A percentile compares a stretch with the other conserved stretches of the same genome.
These are phyloP conservation scores for Akabosia matsudoensis DNA, from an alignment of 1,140 invertebrate species.

Conservation along the genomic window DNA sequence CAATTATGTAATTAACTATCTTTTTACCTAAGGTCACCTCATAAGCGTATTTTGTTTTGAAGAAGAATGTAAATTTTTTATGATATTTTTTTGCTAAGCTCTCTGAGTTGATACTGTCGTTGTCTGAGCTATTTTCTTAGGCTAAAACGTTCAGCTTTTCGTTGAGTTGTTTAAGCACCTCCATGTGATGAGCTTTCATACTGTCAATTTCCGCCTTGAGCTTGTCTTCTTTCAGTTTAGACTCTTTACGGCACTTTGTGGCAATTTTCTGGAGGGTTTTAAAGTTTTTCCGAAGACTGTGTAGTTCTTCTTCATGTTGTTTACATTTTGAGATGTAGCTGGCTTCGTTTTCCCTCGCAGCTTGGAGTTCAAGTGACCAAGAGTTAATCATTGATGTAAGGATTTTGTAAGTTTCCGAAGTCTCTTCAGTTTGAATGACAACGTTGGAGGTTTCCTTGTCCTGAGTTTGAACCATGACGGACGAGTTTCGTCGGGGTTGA, in stretches of 20 bases:
- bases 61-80: too few relatives aligned
- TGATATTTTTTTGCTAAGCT: too few relatives aligned
- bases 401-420: slow-evolving; percentile 37
- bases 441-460: slow-evolving; percentile 27
- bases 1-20: too few relatives aligned
- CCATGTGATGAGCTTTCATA: slow-evolving; percentile 26
- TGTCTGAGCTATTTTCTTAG: too few relatives aligned
- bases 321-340: slow-evolving; percentile 16
- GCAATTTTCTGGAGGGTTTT: slow-evolving; percentile 27
- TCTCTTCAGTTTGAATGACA: slow-evolving; percentile 41
- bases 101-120: too few relatives aligned
- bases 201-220: slow-evolving; percentile 19
- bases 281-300: slow-evolving; percentile 30
- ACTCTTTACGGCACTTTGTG: slow-evolving; percentile 28
- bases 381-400: slow-evolving; percentile 31
- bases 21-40: not conserved
- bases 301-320: slow-evolving; percentile 25
- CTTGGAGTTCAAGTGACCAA: slow-evolving; percentile 36
- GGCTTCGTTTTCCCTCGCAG: slow-evolving; percentile 28
- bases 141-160: not conserved
- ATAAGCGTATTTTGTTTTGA: slow-evolving; percentile 2
- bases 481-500: not conserved
- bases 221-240: slow-evolving; percentile 25
- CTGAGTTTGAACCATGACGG: not conserved
- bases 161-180: not conserved